These are phyloP conservation scores for Pristionchus fissidentatus DNA, from an alignment of 2,888 invertebrate species.

Conservation along the genomic window DNA sequence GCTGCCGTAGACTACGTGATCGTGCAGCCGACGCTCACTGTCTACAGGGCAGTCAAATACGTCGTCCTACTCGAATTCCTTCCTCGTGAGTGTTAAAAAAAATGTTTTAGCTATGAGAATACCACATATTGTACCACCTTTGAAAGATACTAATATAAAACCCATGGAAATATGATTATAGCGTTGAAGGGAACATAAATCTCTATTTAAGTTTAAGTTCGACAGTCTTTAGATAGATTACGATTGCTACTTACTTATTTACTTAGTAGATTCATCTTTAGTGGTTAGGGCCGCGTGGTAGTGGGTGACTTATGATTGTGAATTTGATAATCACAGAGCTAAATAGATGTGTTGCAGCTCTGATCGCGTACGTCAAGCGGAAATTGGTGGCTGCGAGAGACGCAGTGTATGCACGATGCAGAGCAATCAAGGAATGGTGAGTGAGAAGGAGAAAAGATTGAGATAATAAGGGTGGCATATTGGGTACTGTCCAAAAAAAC, in stretches of 20 bases:
- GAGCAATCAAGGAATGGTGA: slow-evolving; percentile 43
- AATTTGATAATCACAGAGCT: background rate
- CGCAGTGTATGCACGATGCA: background rate
- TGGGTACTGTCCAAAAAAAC: no score
- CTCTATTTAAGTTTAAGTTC: no score
- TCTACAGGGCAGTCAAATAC: slow-evolving; percentile 66
- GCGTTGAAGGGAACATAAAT: no score
- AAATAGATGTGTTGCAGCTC: slow-evolving; percentile 11
- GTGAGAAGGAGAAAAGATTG: background rate
- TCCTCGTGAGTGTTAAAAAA: slow-evolving; percentile 70
- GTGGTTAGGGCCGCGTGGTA: background rate
- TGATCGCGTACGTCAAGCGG: background rate
- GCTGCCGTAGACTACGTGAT: slow-evolving; percentile 48
- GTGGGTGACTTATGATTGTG: background rate
- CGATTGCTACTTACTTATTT: background rate
- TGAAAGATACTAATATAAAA: no score
- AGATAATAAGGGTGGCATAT: no score
- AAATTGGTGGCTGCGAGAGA: slow-evolving; percentile 13
- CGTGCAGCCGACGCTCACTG: slow-evolving; percentile 59
- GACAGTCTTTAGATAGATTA: no score
- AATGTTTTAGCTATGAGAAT: no score
- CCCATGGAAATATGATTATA: no score
- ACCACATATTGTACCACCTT: no score
- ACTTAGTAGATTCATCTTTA: background rate
- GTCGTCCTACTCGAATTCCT: slow-evolving; percentile 69